Evolutionary conservation across 2,888 invertebrate genomes (phyloP).

Genomic region (Argynnis bischoffii): DNA sequence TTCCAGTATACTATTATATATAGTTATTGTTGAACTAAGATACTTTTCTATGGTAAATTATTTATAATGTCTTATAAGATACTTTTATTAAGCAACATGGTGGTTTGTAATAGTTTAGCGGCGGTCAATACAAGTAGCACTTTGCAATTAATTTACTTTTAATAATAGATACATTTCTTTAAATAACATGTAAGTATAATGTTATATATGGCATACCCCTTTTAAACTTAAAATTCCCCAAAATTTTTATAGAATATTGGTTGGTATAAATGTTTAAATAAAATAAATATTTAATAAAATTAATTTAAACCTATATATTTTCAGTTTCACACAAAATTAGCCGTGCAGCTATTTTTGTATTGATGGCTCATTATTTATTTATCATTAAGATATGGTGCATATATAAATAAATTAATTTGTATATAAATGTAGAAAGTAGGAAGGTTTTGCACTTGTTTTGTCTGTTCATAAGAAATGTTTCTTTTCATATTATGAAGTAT

Average conservation of each 20-base stretch:
- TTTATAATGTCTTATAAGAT: conserved; percentile 2
- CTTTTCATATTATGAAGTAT: not conserved
- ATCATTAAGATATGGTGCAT: conserved; percentile 26
- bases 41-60: not conserved
- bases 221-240: no score
- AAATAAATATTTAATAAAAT: no score
- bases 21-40: not conserved
- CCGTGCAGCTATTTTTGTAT: not conserved
- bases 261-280: not conserved
- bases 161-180: no score
- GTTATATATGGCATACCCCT: no score
- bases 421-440: conserved; percentile 17
- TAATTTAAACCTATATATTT: no score
- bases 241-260: no score
- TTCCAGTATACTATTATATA: not conserved
- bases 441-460: not conserved
- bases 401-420: conserved; percentile 32
- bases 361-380: conserved; percentile 2
- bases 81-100: not conserved
- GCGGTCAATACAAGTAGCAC: conserved; percentile 2
- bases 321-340: no score
- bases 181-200: no score
- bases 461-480: not conserved
- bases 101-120: not conserved
- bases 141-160: no score